A percentile compares a stretch with the other conserved stretches of the same genome.
These are phyloP conservation scores for Tetrapedia diversipes DNA, from an alignment of 2,888 invertebrate genomes.

Conservation along the genomic window DNA sequence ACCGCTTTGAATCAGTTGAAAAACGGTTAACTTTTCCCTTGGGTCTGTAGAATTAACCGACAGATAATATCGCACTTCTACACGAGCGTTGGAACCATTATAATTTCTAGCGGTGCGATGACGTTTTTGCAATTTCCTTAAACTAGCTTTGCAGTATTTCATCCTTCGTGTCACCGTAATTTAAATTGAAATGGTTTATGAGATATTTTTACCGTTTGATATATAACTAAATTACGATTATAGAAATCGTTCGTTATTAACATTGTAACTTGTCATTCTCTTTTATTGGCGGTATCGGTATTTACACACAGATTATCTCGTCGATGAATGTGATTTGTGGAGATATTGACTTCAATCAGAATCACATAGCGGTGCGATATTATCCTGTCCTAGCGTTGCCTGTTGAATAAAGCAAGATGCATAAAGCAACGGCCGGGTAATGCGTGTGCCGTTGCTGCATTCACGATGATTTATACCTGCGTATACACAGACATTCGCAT, in stretches of 20 bases:
- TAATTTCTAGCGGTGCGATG: not conserved
- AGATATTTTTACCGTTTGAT: not conserved
- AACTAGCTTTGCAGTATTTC: not conserved
- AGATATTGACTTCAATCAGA: slow-evolving; percentile 28
- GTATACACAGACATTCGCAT: slow-evolving; percentile 38
- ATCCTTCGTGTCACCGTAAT: not conserved
- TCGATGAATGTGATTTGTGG: slow-evolving; percentile 29
- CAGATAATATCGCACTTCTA: slow-evolving; percentile 8
- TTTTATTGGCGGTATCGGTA: not conserved
- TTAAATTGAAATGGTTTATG: not conserved
- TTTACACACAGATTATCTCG: slow-evolving; percentile 22
- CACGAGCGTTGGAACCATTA: not conserved
- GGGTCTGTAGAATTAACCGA: not conserved
- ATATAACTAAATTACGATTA: not conserved
- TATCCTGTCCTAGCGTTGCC: slow-evolving; percentile 34
- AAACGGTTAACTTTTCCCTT: not conserved
- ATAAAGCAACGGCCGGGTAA: slow-evolving; percentile 48
- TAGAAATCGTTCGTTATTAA: not conserved
- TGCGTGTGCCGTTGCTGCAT: slow-evolving; percentile 46
- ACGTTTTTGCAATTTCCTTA: not conserved
- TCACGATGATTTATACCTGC: slow-evolving; percentile 57
- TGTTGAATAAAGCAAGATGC: slow-evolving; percentile 57
- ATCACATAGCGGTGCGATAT: slow-evolving; percentile 35
- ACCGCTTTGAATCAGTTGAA: not conserved
- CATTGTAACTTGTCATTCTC: not conserved